Base-by-base conservation (phyloP, 2,888 invertebrate genomes). In the Oxytorus armatus region DNA sequence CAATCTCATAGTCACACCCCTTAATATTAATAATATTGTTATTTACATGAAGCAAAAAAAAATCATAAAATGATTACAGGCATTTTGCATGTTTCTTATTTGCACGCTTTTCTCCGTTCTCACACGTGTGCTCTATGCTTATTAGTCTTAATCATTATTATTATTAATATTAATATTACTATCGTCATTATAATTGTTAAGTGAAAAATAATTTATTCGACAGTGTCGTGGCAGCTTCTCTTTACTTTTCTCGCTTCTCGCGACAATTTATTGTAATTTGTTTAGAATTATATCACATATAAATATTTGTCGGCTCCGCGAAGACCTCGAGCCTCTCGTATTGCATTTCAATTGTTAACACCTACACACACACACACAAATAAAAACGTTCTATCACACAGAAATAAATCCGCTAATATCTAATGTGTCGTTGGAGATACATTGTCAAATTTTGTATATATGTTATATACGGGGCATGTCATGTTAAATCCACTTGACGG, bases 101-200 rank as follows among this genome's bases (percentile, higher is more conserved):
- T 65, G 75, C 79, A 79, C 65, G 66, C 70, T 76, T 75, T 18
- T 61, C 47, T 66, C 53, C 65, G 51, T 16, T 49, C n/a, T n/a
- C n/a, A n/a, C n/a, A n/a, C 42, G 16, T n/a, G 25, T 63, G 36
- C 14, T 68, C 29, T 66, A 44, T 23, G 66, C 61, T 68, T 76
- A 21, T 49, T 39, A 53, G 21, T 55, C n/a, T 21, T 57, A 55
- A 47, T 33, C 16, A 44, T 66, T 33, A 29, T 25, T 61, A 59
- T 53, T 23, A 47, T 47, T 33, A 36, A 7, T 42, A 23, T 3
- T 44, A 63, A 61, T 5, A 18, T 36, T 36, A 36, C 55, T 23
- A 49, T 39, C 61, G 23, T 36, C 10, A 47, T 18, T 68, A 0
- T 49, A 36, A 51, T 25, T 68, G 18, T 44, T 51, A 39, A 49